These are phyloP conservation scores for Boulengeromyrus knoepffleri DNA, from an alignment of 2,113 vertebrate species.

Conservation along the genomic window DNA sequence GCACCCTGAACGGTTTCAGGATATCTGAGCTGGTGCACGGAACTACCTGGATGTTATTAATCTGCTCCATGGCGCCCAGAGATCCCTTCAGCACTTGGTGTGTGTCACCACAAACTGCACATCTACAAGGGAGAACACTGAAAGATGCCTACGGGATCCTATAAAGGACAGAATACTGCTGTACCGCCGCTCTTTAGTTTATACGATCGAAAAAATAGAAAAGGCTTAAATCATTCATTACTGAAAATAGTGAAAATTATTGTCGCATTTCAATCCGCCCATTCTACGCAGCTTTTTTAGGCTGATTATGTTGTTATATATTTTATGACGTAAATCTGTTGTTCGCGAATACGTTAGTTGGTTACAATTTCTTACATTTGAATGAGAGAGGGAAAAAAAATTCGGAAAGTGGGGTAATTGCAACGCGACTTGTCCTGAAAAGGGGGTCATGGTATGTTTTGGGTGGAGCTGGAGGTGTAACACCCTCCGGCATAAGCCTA, in stretches of 20 bases:
- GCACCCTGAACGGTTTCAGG: constrained; percentile 69
- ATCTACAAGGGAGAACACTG: constrained; percentile 31
- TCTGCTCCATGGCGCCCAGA: constrained; percentile 62
- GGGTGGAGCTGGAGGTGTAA: background rate
- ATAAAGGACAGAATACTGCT: constrained; percentile 38
- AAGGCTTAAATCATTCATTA: background rate
- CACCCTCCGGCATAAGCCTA: background rate
- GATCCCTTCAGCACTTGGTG: constrained; percentile 38
- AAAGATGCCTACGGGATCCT: constrained; percentile 58
- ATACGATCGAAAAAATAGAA: background rate
- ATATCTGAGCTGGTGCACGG: constrained; percentile 72
- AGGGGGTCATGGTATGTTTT: background rate
- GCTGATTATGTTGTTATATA: background rate
- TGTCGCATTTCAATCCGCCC: background rate
- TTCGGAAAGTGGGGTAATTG: background rate
- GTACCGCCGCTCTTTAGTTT: background rate
- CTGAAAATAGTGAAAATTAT: background rate
- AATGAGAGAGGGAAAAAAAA: background rate
- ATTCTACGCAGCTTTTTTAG: background rate
- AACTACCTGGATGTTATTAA: constrained; percentile 63
- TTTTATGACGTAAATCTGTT: background rate
- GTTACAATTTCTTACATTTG: background rate
- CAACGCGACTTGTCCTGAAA: background rate
- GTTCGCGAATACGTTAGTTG: background rate
- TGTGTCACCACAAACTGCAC: constrained; percentile 44